phyloP scores from a whole-genome alignment of 2,797 vertebrate species.

The Cheirogaleus major region DNA sequence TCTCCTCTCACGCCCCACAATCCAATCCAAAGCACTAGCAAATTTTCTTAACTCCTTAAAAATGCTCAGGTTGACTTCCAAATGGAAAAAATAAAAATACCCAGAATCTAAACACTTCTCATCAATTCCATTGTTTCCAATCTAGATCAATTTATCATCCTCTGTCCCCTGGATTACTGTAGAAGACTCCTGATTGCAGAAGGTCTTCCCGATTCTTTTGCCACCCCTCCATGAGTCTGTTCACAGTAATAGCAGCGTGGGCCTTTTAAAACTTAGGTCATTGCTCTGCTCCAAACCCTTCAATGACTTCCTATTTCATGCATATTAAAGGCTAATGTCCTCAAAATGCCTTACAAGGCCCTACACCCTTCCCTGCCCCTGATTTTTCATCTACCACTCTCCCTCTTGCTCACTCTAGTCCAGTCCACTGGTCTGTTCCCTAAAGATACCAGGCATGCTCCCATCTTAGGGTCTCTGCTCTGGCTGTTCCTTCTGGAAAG shows the following conservation, averaged over 20 bases:
- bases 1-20: neutral
- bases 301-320: neutral
- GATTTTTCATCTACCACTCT: neutral
- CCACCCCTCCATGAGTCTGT: neutral
- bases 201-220: neutral
- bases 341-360: neutral
- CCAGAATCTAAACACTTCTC: neutral
- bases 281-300: neutral
- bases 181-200: neutral
- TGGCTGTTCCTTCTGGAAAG: neutral
- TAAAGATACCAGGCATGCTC: neutral
- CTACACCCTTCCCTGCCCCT: neutral
- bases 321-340: neutral
- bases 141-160: neutral
- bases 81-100: neutral
- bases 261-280: slow-evolving; percentile 13
- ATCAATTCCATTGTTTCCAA: neutral
- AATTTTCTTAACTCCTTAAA: neutral
- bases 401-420: neutral
- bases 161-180: neutral
- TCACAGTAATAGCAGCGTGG: neutral
- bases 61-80: no score
- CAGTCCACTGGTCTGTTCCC: neutral
- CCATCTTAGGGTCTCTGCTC: neutral
- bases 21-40: neutral